Percentiles rank a stretch among this genome's conserved stretches.
Conservation (phyloP, 2,888 invertebrate genomes). For the Andricus curvator region DNA sequence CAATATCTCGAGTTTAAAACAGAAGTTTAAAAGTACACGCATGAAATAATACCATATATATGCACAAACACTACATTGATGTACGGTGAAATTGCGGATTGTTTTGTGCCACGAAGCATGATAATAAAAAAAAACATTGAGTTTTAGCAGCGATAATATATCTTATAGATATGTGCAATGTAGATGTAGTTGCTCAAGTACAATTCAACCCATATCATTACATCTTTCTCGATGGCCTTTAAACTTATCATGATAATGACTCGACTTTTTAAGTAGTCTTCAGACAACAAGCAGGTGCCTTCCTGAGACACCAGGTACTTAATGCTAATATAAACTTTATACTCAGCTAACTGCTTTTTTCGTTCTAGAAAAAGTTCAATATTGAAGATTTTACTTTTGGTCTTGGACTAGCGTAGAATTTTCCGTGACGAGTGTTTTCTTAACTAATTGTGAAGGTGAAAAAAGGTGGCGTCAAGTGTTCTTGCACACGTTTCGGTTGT, state of each 20-base stretch:
- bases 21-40: not conserved
- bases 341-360: not conserved
- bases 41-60: not conserved
- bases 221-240: slow-evolving; percentile 1
- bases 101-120: not conserved
- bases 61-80: not conserved
- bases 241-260: slow-evolving; percentile 1
- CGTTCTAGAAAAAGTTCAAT: not conserved
- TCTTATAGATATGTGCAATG: not conserved
- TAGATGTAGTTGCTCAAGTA: not conserved
- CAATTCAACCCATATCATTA: not conserved
- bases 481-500: not conserved
- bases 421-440: slow-evolving; percentile 5
- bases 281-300: not conserved
- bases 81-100: not conserved
- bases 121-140: not conserved
- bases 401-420: not conserved
- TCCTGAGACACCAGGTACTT: not conserved
- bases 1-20: not conserved
- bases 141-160: not conserved
- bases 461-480: slow-evolving; percentile 1
- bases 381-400: not conserved
- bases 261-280: not conserved
- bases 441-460: not conserved
- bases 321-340: not conserved